Evolutionary conservation across 2,888 invertebrate genomes (phyloP), one percentile per base, ranked within the genome.

Genomic region (Rhyacophila evoluta): DNA sequence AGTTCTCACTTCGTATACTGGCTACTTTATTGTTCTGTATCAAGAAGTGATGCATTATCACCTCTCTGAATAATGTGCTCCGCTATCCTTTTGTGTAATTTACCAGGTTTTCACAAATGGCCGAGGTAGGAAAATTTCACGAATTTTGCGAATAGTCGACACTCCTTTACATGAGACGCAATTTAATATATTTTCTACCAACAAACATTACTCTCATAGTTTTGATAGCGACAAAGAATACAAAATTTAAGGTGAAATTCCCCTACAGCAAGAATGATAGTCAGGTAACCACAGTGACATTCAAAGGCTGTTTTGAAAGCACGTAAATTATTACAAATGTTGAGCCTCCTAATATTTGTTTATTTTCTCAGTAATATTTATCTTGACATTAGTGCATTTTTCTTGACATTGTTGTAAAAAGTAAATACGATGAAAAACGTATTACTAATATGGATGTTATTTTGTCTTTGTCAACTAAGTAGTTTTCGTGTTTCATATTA

Each of bases 1-100:
- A 55, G 55, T 55, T 55, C 25, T 55, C 55, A 55, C 55, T 55
- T 55, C 25, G 25, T 25, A 55, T 19, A 10, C 10, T 19, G 25
- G 55, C 55, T 55, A 25, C 55, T 55, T 55, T 55, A 55, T 55
- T 55, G 55, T 55, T 55, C 15, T 55, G 25, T 12, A 55, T 55
- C 55, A 55, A 55, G 55, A 19, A 55, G 25, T 55, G 55, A 55
- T 55, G 55, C 55, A 55, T 55, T 55, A 55, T 55, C 55, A 55
- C 55, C 8, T 55, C 1, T 10, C 19, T 55, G 55, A 55, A 55
- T 55, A 25, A 55, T 25, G 25, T 55, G 19, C 25, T 8, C 19
- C 55, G 8, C 55, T 25, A 15, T 12, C 10, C 55, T 25, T 33
- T 2, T 55, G 25, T 25, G 41, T 41, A n/a, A 6, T 41, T 41